A percentile compares a stretch with the other conserved stretches of the same genome.
These are phyloP conservation scores for Mustela lutreola DNA, from an alignment of 2,113 vertebrate genomes.

Conservation along the genomic window DNA sequence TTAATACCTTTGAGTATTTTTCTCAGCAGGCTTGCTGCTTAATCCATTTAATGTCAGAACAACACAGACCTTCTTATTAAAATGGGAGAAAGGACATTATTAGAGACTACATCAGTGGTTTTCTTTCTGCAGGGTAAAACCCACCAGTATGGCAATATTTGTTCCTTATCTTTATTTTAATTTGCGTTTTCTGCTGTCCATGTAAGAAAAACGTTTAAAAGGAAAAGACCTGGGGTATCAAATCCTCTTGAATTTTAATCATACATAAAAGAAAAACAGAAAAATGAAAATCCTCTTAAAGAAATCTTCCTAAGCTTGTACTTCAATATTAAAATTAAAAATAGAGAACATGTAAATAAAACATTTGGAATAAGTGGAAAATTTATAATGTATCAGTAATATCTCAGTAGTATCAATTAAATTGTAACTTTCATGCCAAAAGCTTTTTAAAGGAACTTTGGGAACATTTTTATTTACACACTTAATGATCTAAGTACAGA, in stretches of 20 bases:
- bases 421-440: conserved; percentile 22
- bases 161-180: conserved; percentile 48
- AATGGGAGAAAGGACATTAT: conserved; percentile 63
- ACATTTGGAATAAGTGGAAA: conserved; percentile 4
- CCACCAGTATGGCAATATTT: neutral
- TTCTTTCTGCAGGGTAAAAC: conserved; percentile 44
- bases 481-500: neutral
- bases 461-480: neutral
- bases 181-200: conserved; percentile 1
- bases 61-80: conserved; percentile 75
- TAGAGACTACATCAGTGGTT: conserved; percentile 8
- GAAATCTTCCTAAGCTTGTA: conserved; percentile 50
- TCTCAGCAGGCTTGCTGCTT: conserved; percentile 84
- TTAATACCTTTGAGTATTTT: conserved; percentile 83
- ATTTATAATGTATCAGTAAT: neutral
- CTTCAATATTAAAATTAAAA: conserved; percentile 32
- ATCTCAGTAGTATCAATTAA: conserved; percentile 18
- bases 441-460: conserved; percentile 10
- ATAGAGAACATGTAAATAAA: conserved; percentile 22
- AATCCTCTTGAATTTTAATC: conserved; percentile 49
- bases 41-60: conserved; percentile 83
- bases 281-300: conserved; percentile 1
- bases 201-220: conserved; percentile 24
- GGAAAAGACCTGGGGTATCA: neutral
- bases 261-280: conserved; percentile 17